Percentiles rank a stretch among this genome's conserved stretches.
phyloP scores from a whole-genome alignment of 2,888 invertebrate species.

The Cheilosia soror region DNA sequence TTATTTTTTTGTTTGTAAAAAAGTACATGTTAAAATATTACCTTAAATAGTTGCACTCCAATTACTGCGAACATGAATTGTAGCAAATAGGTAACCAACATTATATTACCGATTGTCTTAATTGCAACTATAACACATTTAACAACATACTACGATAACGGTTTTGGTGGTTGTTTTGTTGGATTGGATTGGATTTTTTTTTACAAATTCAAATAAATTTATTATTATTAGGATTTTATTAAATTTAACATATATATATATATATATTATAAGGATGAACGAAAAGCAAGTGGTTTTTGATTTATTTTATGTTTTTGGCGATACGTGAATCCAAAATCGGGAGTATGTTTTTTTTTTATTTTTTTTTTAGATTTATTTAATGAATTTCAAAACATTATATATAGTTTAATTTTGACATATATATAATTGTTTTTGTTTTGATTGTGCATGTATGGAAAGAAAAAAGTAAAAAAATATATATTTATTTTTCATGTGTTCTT shows the following conservation, averaged over 20 bases:
- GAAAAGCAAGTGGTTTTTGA: slow-evolving; percentile 29
- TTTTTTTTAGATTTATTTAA: slow-evolving; percentile 17
- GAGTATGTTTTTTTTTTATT: slow-evolving; percentile 14
- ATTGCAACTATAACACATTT: slow-evolving; percentile 99
- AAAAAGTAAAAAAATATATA: slow-evolving; percentile 60
- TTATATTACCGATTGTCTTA: slow-evolving; percentile 99
- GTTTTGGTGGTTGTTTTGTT: slow-evolving; percentile 49
- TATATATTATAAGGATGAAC: slow-evolving; percentile 5
- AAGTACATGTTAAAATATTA: slow-evolving; percentile 77
- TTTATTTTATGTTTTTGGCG: slow-evolving; percentile 37
- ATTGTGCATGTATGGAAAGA: slow-evolving; percentile 76
- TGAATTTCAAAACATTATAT: slow-evolving; percentile 52
- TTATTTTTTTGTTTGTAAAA: slow-evolving; percentile 72
- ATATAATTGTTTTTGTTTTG: slow-evolving; percentile 55
- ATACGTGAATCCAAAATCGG: slow-evolving; percentile 48
- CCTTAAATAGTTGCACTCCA: slow-evolving; percentile 99
- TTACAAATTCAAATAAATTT: slow-evolving; percentile 13
- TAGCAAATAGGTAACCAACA: slow-evolving; percentile 99
- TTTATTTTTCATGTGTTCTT: slow-evolving; percentile 52
- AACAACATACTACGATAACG: slow-evolving; percentile 94
- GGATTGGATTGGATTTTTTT: slow-evolving; percentile 35
- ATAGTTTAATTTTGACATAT: slow-evolving; percentile 23
- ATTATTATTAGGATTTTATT: slow-evolving; percentile 13
- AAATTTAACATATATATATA: slow-evolving; percentile 14
- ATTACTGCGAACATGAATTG: slow-evolving; percentile 99